Evolutionary conservation across 2,797 vertebrate species (phyloP), one percentile per base, ranked within the genome.

Genomic region (Mormyrops attenuatus): DNA sequence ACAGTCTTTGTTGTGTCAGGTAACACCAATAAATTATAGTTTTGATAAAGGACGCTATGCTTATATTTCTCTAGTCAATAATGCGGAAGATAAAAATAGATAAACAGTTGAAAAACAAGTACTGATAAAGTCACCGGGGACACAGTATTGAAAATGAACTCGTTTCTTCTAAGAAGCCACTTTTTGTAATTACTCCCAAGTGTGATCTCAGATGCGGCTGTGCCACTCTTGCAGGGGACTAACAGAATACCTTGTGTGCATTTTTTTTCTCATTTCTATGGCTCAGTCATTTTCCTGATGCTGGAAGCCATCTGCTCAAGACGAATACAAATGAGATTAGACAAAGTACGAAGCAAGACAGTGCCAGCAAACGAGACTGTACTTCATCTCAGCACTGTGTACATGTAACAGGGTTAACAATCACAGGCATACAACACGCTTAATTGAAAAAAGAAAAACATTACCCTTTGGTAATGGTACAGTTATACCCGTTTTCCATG

Each of bases 241-340:
- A 52, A 55, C 22, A 38, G 52, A 87, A 57, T 87, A 30, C 52
- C 52, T 7, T 20, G 22, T 55, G 73, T 41, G 73, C 73, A 41
- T 53, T 86, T 86, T 85, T 57, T 34, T 87, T 50, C 80, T 55
- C 3, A 26, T 53, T 9, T 87, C 85, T 20, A 53, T 2, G 50
- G 85, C 52, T 87, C 50, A 87, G 52, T 87, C 85, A 87, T 87
- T 87, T 87, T 87, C 50, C 52, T 55, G 22, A 87, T 87, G 85
- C 17, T 30, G 85, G 52, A 38, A 50, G 50, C 30, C 85, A 34
- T 87, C 50, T 38, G 22, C 26, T 38, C 50, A 13, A 55, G 15
- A n/a, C 6, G 50, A 52, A 87, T 57, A 87, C 85, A 55, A 87
- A 87, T 55, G 85, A 87, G 52, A 55, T 52, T 13, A 57, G 85